Conservation (phyloP, 2,113 vertebrate species). For the Anolis sagrei region DNA sequence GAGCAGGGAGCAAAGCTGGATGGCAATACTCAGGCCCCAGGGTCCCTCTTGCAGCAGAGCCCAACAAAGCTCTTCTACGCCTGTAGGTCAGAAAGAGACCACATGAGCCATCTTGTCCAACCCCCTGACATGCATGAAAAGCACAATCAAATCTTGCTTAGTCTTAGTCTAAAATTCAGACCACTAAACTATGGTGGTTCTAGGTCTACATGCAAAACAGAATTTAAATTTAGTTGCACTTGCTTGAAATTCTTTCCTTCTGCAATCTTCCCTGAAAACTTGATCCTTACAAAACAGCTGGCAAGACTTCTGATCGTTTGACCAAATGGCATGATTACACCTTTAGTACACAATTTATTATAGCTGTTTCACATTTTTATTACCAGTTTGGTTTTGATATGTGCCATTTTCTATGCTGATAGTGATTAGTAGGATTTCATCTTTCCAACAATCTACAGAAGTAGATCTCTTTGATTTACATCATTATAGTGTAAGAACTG, state of each 20-base stretch:
- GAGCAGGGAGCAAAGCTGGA: too few species aligned
- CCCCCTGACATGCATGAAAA: too few species aligned
- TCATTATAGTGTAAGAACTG: background rate
- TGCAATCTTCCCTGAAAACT: conserved; percentile 36
- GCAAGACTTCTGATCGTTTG: background rate
- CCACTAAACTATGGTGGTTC: too few species aligned
- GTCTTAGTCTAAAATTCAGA: too few species aligned
- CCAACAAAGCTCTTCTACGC: too few species aligned
- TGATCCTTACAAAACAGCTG: background rate
- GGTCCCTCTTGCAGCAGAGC: too few species aligned
- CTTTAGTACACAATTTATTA: background rate
- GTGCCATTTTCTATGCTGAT: background rate
- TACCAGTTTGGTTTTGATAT: background rate
- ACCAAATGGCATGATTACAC: background rate
- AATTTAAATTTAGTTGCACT: too few species aligned
- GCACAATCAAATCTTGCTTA: too few species aligned
- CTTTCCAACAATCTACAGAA: background rate
- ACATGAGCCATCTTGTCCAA: too few species aligned
- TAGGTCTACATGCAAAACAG: too few species aligned
- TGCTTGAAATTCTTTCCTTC: background rate
- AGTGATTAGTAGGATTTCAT: background rate
- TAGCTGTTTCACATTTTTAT: background rate
- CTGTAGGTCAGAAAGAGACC: too few species aligned
- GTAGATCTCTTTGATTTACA: background rate
- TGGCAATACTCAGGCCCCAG: too few species aligned